Percentiles rank a stretch among this genome's conserved stretches.
phyloP scores from a whole-genome alignment of 2,797 vertebrate species.

The Cryptoblepharus egeriae region DNA sequence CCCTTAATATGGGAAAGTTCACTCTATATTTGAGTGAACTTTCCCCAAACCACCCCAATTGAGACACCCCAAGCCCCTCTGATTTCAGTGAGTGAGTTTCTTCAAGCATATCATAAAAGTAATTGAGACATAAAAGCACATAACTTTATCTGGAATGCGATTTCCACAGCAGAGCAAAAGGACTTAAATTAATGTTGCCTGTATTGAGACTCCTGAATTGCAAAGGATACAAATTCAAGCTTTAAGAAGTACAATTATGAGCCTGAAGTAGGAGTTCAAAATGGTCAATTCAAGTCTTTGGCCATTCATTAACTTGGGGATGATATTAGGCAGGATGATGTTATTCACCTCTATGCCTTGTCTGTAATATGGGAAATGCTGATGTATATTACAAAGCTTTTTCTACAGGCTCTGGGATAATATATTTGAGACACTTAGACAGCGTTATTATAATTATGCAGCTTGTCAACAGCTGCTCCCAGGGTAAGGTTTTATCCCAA shows the following conservation, averaged over 20 bases:
- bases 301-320: background rate
- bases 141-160: constrained; percentile 17
- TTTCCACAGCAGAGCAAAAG: constrained; percentile 53
- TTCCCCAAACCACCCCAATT: too few species aligned
- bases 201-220: background rate
- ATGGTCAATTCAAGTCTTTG: too few species aligned
- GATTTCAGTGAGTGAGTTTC: background rate
- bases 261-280: background rate
- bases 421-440: background rate
- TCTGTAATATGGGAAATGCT: background rate
- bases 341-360: background rate
- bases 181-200: too few species aligned
- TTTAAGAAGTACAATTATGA: background rate
- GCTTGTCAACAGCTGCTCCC: constrained; percentile 69
- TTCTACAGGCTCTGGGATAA: constrained; percentile 26
- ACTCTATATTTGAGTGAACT: too few species aligned
- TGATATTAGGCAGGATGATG: background rate
- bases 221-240: background rate
- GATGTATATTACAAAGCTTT: constrained; percentile 58
- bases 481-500: constrained; percentile 61
- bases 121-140: background rate
- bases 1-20: constrained; percentile 10
- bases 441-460: constrained; percentile 65
- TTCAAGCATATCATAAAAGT: background rate
- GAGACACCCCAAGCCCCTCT: background rate